These are phyloP conservation scores for Solen grandis DNA, from an alignment of 1,140 invertebrate species.

Conservation along the genomic window DNA sequence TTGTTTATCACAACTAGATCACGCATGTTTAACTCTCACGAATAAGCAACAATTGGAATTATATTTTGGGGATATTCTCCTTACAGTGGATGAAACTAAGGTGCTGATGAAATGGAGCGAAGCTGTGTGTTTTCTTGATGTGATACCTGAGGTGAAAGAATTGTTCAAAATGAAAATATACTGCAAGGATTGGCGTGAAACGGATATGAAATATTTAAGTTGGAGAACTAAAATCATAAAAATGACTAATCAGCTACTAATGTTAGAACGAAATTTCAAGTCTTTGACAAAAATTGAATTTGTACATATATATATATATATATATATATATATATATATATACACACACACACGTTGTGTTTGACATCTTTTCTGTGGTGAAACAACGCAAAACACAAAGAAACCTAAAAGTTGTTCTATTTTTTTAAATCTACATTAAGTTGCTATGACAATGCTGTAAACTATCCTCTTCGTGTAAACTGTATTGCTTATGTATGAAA, in stretches of 20 bases:
- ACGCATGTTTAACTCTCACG: not conserved
- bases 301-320: not conserved
- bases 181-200: not conserved
- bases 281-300: no score
- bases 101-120: no score
- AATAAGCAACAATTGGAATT: slow-evolving; percentile 7
- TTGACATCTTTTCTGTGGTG: no score
- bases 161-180: slow-evolving; percentile 8
- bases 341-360: no score
- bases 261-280: not conserved
- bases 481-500: no score
- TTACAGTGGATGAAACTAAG: no score
- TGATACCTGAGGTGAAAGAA: not conserved
- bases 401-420: not conserved
- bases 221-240: slow-evolving; percentile 1
- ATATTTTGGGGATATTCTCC: slow-evolving; percentile 14
- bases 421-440: no score
- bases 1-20: slow-evolving; percentile 23
- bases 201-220: not conserved
- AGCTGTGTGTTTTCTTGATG: not conserved
- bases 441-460: no score
- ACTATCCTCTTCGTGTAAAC: no score
- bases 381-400: not conserved
- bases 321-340: not conserved
- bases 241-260: slow-evolving; percentile 7